These are phyloP conservation scores for Drosophila punjabiensis DNA, from an alignment of 1,140 invertebrate genomes.

Conservation along the genomic window DNA sequence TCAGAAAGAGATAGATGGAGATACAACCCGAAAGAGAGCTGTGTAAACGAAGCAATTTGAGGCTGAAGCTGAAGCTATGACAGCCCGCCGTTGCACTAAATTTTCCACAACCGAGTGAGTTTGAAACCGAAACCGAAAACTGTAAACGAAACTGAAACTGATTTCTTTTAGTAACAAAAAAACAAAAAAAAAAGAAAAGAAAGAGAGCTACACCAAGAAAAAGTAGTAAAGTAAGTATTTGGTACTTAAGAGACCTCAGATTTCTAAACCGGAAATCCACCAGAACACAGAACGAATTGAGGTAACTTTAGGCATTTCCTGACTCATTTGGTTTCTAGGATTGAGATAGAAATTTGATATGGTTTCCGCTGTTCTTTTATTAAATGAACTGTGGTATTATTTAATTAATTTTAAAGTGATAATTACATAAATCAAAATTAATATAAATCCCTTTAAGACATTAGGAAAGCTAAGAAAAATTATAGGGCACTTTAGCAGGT, in stretches of 20 bases:
- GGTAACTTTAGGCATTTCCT: not conserved
- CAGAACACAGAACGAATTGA: constrained; percentile 6
- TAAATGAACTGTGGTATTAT: too few relatives aligned
- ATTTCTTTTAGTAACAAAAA: constrained; percentile 52
- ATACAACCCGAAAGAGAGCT: constrained; percentile 10
- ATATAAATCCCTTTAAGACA: not conserved
- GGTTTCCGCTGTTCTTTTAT: not conserved
- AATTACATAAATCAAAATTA: not conserved
- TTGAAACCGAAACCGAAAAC: constrained; percentile 72
- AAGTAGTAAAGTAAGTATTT: not conserved
- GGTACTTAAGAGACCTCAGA: not conserved
- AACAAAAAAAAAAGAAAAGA: not conserved
- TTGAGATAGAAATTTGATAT: not conserved
- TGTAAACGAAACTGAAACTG: constrained; percentile 57
- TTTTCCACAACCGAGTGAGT: constrained; percentile 78
- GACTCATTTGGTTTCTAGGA: not conserved
- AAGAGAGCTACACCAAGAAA: constrained; percentile 27
- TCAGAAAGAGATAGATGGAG: constrained; percentile 24
- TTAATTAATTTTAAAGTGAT: not conserved
- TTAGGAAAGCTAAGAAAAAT: not conserved
- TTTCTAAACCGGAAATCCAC: not conserved
- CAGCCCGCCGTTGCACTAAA: constrained; percentile 69
- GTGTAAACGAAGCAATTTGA: constrained; percentile 74
- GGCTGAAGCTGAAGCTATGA: constrained; percentile 59
- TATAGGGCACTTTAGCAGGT: too few relatives aligned